Percentiles rank a stretch among this genome's conserved stretches.
Evolutionary conservation across 2,113 vertebrate genomes (phyloP).

Genomic region (Pleuronectes platessa): DNA sequence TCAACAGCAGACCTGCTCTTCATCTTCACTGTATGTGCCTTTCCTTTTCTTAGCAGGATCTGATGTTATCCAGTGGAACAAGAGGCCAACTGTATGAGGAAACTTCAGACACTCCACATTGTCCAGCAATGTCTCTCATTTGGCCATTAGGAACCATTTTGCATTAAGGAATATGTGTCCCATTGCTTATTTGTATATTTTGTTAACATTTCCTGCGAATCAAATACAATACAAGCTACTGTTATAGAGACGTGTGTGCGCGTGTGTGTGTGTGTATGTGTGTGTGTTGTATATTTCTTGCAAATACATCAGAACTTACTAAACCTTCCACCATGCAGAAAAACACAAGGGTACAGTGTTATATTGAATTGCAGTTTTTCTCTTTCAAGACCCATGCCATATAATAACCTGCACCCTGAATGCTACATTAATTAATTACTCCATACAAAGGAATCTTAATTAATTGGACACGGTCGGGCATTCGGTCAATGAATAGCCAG

Average conservation of each 20-base stretch:
- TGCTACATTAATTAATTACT: slow-evolving; percentile 41
- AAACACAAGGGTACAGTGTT: background rate
- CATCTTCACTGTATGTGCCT: slow-evolving; percentile 49
- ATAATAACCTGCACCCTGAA: slow-evolving; percentile 15
- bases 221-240: no score
- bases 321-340: background rate
- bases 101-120: background rate
- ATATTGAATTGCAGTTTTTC: background rate
- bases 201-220: no score
- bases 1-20: slow-evolving; percentile 26
- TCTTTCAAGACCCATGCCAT: background rate
- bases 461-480: slow-evolving; percentile 35
- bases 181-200: no score
- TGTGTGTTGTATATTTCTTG: background rate
- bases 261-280: no score
- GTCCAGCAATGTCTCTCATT: no score
- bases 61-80: slow-evolving; percentile 8
- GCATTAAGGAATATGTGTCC: background rate
- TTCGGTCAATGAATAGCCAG: slow-evolving; percentile 43
- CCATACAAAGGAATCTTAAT: slow-evolving; percentile 23
- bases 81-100: background rate
- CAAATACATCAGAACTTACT: background rate
- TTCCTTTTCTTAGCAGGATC: slow-evolving; percentile 29
- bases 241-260: no score
- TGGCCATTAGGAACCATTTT: background rate